Percentiles rank a stretch among this genome's conserved stretches.
phyloP scores from a whole-genome alignment of 1,140 invertebrate species.

The Pinna nobilis region DNA sequence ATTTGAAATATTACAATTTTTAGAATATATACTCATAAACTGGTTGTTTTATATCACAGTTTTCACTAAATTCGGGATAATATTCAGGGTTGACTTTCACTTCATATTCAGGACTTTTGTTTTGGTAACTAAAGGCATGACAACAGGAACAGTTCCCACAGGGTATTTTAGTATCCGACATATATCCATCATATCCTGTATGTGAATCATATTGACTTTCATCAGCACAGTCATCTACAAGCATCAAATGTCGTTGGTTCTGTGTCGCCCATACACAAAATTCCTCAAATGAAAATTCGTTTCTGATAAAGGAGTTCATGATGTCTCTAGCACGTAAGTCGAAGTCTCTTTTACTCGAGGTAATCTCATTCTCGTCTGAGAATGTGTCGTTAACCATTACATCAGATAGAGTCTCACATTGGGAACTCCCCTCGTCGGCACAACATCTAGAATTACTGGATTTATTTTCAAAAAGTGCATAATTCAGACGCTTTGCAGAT shows the following conservation, averaged over 20 bases:
- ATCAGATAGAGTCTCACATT: no score
- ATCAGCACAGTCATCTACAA: background rate
- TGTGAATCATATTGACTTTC: background rate
- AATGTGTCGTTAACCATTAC: background rate
- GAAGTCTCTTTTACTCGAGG: background rate
- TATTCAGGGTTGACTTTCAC: background rate
- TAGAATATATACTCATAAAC: no score
- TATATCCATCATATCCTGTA: background rate
- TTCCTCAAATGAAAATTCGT: constrained; percentile 44
- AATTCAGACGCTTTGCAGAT: background rate
- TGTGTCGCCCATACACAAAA: constrained; percentile 33
- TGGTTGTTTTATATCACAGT: no score
- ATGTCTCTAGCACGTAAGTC: constrained; percentile 23
- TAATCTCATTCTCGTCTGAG: background rate
- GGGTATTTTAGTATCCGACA: background rate
- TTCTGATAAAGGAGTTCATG: constrained; percentile 35
- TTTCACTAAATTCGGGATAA: no score
- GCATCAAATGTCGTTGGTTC: constrained; percentile 24
- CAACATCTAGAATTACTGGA: background rate
- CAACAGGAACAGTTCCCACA: constrained; percentile 36
- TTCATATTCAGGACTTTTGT: background rate
- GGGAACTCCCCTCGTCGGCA: background rate
- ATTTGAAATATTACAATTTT: no score
- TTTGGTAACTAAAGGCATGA: background rate
- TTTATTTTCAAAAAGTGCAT: background rate